Base-by-base conservation (phyloP, 1,140 invertebrate genomes). In the Lanistes nyassanus region DNA sequence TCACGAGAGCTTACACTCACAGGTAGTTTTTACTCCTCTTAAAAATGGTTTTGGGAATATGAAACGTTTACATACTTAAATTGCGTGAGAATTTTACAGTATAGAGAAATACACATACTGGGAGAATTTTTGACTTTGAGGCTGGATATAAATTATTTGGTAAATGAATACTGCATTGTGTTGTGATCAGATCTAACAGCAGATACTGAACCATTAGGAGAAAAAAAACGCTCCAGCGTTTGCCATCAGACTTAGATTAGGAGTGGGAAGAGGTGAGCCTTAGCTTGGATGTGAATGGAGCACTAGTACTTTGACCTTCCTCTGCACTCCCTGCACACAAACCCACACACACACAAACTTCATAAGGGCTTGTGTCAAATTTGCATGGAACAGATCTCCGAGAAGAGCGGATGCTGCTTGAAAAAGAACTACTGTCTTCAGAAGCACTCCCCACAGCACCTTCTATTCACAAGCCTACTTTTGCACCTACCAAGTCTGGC, bases 1-100 rank as follows among this genome's bases (percentile, higher is more conserved):
- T 75, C 77, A 11, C 78, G 82, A 66, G 85, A 86, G 78, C 85
- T 83, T 13, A 86, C 85, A 31, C 76, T 86, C 51, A 75, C 80
- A 79, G 85, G 85, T 86, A 72, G 21, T 60, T 26, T 60, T 21
- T 31, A 3, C 11, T 31, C n/a, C n/a, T 60, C 56, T 60, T 60
- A 60, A 26, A 9, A 3, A 9, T 31, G 11, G 11, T 60, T 60
- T 60, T 60, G 23, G 29, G n/a, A 60, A n/a, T 16, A 23, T 60
- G n/a, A n/a, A n/a, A n/a, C n/a, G n/a, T n/a, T n/a, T n/a, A n/a
- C n/a, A n/a, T n/a, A n/a, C n/a, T n/a, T n/a, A n/a, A n/a, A n/a
- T n/a, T n/a, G n/a, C n/a, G n/a, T n/a, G n/a, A n/a, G n/a, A n/a
- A n/a, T n/a, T n/a, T n/a, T n/a, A n/a, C n/a, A n/a, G n/a, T n/a